Evolutionary conservation across 2,888 invertebrate genomes (phyloP), one percentile per base, ranked within the genome.

Genomic region (Caenorhabditis panamensis): DNA sequence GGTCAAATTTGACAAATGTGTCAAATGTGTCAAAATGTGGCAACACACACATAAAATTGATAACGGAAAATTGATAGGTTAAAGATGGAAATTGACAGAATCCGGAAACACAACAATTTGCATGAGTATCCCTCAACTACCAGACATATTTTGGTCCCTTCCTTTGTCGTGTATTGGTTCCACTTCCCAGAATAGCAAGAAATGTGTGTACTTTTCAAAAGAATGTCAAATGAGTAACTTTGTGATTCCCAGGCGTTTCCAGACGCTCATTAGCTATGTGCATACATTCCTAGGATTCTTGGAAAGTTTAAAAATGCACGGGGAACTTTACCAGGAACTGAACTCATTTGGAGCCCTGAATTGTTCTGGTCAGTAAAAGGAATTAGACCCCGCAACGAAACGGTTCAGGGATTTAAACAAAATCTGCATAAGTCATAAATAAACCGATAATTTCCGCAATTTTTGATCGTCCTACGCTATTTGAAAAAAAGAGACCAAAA

Each of bases 141-240:
- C n/a, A n/a, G n/a, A n/a, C n/a, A n/a, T n/a, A n/a, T n/a, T n/a
- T n/a, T 49, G 9, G 49, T 49, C 49, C 44, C 44, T 44, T 11
- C 44, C 11, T 44, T 44, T 6, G 3, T n/a, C 44, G 11, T 44
- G 5, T 44, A 1, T 9, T 8, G 11, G 6, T 8, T 11, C 13
- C 41, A 41, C 6, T 13, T 41, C 41, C 41, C 41, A 41, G 41
- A 41, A 41, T 41, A 41, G 41, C 5, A 41, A 41, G n/a, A n/a
- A n/a, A n/a, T 53, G 22, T 62, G 28, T 71, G 71, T 54, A 71
- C 71, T 71, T 62, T 71, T 51, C 20, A 62, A 26, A 36, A 59
- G 66, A 73, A 73, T 64, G 11, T 9, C n/a, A 28, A 75, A 75
- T 66, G 66, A 67, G 59, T 61, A 62, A 71, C 56, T 72, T 62